Base-by-base conservation (phyloP, 1,140 invertebrate genomes). In the Mylabris phalerata region DNA sequence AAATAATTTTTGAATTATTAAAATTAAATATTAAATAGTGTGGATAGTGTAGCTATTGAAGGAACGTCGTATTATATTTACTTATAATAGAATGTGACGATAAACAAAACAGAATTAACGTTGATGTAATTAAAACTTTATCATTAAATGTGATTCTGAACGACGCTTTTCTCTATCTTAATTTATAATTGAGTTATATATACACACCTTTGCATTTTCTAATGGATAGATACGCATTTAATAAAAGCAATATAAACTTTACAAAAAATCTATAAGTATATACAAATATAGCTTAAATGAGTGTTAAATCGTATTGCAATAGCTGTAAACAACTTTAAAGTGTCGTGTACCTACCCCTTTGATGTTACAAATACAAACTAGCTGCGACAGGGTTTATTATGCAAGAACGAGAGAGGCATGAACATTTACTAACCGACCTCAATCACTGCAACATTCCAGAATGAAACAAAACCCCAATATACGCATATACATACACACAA, bases 321-420 rank as follows among this genome's bases (percentile, higher is more conserved):
- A n/a, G 48, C 48, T 50, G 48, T 54, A 54, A 54, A 54, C 51
- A 54, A 46, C 45, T 54, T 54, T 54, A 54, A 54, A 54, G 51
- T 54, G 51, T 54, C 42, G 51, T 45, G 7, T 7, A 32, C 19
- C 19, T 19, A 54, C 51, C 51, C 51, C 43, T 54, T 54, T 54
- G 51, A 54, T 54, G 50, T 52, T 52, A 26, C 42, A 32, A 32
- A 32, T 32, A 54, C 51, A 54, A 54, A 54, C 51, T 54, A 54
- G 51, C 44, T 54, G 42, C 46, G 51, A 54, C 51, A 54, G 51
- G 51, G 32, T 54, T 54, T 54, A 54, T 54, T 32, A 54, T 54
- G 32, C 32, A 32, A 32, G 19, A 19, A 19, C 19, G 50, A 41
- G 51, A 54, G 51, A 54, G 51, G 51, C 44, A 54, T 54, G 51